Conservation (phyloP, 2,888 invertebrate genomes). For the Exephanes ischioxanthus region DNA sequence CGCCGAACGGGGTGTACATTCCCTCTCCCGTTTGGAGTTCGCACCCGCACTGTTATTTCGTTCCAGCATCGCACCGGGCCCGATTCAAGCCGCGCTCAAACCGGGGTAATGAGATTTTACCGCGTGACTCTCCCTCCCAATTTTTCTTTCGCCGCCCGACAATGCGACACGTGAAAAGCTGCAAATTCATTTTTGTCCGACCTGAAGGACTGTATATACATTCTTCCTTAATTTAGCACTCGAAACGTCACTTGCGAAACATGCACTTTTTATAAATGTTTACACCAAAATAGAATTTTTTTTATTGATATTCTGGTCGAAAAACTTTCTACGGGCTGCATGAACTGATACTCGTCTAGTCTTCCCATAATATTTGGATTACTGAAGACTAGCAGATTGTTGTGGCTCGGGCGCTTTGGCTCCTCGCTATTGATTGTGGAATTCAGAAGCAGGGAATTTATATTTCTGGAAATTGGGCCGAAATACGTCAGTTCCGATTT, state of each 20-base stretch:
- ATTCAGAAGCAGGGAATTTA: too few species aligned
- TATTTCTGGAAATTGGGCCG: too few species aligned
- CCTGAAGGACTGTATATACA: not conserved
- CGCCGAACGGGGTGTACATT: conserved; percentile 11
- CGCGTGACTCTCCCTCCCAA: not conserved
- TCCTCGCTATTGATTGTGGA: too few species aligned
- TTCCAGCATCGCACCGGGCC: conserved; percentile 11
- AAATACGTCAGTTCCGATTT: too few species aligned
- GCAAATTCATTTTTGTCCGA: not conserved
- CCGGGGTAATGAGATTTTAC: conserved; percentile 19
- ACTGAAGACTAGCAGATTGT: too few species aligned
- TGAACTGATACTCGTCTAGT: too few species aligned
- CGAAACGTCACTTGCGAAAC: not conserved
- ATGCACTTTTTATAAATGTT: not conserved
- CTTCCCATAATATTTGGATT: too few species aligned
- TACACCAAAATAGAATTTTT: not conserved
- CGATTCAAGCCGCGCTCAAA: not conserved
- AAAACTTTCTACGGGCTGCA: not conserved
- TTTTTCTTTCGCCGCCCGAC: conserved; percentile 14
- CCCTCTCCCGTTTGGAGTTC: conserved; percentile 25
- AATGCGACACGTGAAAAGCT: not conserved
- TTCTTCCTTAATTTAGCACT: not conserved
- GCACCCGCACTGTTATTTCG: conserved; percentile 26
- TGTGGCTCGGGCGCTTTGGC: too few species aligned
- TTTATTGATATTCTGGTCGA: not conserved